Evolutionary conservation across 2,888 invertebrate species (phyloP).

Genomic region (Caenorhabditis uteleia): DNA sequence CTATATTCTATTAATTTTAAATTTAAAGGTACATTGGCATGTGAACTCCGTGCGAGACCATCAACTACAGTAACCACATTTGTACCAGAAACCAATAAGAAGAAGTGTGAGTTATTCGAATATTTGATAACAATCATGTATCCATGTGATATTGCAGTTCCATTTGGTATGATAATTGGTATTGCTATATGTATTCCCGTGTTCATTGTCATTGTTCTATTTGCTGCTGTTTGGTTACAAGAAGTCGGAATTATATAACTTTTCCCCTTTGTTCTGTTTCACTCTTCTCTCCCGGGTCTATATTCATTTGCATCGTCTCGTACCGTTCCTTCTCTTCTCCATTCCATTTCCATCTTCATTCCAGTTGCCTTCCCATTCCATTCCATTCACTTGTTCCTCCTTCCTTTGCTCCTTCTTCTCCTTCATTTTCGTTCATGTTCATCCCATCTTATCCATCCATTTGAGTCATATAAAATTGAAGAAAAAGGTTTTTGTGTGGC

Average conservation of each 20-base stretch:
- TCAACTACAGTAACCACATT: conserved; percentile 34
- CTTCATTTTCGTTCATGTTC: too few relatives aligned
- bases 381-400: too few relatives aligned
- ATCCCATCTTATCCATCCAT: too few relatives aligned
- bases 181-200: conserved; percentile 59
- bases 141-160: conserved; percentile 43
- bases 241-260: conserved; percentile 54
- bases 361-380: too few relatives aligned
- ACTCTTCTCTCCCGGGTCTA: too few relatives aligned
- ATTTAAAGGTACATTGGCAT: conserved; percentile 21
- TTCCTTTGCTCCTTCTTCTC: too few relatives aligned
- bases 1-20: too few relatives aligned
- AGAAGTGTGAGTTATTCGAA: conserved; percentile 19
- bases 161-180: conserved; percentile 55
- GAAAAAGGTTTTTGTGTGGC: neutral
- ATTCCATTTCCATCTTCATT: conserved; percentile 1
- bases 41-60: conserved; percentile 19
- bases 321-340: conserved; percentile 1
- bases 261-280: neutral
- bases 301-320: too few relatives aligned
- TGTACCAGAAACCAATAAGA: conserved; percentile 37
- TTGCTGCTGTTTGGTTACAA: conserved; percentile 65
- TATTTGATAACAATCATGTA: neutral
- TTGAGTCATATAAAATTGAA: conserved; percentile 4
- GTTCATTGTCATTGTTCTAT: conserved; percentile 58